A percentile compares a stretch with the other conserved stretches of the same genome.
Evolutionary conservation across 1,140 invertebrate genomes (phyloP).

Genomic region (Achatina immaculata): DNA sequence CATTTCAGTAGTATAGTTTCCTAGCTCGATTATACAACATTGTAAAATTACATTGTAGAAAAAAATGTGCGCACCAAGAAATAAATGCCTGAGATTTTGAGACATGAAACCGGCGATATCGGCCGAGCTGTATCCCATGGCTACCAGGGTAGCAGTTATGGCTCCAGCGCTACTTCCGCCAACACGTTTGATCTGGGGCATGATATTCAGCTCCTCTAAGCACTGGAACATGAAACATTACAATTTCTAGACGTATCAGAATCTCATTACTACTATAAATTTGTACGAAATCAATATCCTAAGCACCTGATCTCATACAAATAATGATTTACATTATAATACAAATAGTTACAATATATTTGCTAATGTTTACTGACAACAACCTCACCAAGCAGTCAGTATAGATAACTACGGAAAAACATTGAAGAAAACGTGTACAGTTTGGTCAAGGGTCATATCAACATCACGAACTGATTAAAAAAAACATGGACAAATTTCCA

Average conservation of each 20-base stretch:
- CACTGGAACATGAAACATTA: not conserved
- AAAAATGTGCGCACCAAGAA: constrained; percentile 47
- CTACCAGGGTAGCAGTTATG: constrained; percentile 59
- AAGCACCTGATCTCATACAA: too few relatives aligned
- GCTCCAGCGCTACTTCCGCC: constrained; percentile 63
- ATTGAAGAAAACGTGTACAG: too few relatives aligned
- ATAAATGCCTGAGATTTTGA: constrained; percentile 51
- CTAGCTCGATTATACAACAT: not conserved
- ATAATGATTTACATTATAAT: too few relatives aligned
- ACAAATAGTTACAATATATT: too few relatives aligned
- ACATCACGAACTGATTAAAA: too few relatives aligned
- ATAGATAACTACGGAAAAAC: too few relatives aligned
- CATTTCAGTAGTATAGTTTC: not conserved
- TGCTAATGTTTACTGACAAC: too few relatives aligned
- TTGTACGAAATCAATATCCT: too few relatives aligned
- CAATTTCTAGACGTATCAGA: not conserved
- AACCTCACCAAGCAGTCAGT: too few relatives aligned
- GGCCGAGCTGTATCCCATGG: constrained; percentile 59
- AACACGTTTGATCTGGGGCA: constrained; percentile 53
- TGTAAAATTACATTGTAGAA: not conserved
- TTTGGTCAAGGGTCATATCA: too few relatives aligned
- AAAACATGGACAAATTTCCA: too few relatives aligned
- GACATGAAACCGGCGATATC: constrained; percentile 57
- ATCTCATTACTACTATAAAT: too few relatives aligned
- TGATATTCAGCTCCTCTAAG: constrained; percentile 60